A percentile compares a stretch with the other conserved stretches of the same genome.
Evolutionary conservation across 2,888 invertebrate species (phyloP).

Genomic region (Lucinisca nassula): DNA sequence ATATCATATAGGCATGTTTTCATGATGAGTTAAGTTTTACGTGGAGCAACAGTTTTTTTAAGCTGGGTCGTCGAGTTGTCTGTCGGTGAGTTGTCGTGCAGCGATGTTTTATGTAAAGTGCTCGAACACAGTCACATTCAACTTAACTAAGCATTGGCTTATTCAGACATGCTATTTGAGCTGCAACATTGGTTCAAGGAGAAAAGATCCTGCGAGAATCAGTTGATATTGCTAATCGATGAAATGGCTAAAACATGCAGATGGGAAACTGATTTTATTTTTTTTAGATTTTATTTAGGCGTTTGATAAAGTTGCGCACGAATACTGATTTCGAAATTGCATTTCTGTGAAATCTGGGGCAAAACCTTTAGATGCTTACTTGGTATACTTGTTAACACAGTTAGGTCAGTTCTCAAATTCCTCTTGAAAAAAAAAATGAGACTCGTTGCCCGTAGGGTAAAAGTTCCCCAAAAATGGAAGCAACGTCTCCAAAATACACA

Average conservation of each 20-base stretch:
- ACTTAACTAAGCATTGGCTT: neutral
- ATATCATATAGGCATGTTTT: no score
- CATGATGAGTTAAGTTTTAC: no score
- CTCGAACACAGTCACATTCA: slow-evolving; percentile 3
- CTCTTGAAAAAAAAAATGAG: no score
- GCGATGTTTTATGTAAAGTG: neutral
- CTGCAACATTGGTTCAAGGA: slow-evolving; percentile 14
- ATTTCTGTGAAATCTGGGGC: neutral
- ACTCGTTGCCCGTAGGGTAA: no score
- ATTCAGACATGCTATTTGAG: neutral
- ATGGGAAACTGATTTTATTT: slow-evolving; percentile 1
- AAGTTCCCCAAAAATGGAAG: no score
- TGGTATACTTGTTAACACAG: no score
- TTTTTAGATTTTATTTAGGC: slow-evolving; percentile 2
- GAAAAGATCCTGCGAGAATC: neutral
- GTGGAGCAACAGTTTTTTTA: no score
- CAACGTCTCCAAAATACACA: no score
- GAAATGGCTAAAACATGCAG: neutral
- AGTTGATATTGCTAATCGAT: neutral
- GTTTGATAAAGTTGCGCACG: slow-evolving; percentile 3
- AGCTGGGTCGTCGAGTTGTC: no score
- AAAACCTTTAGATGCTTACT: no score
- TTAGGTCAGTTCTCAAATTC: no score
- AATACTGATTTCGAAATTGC: neutral
- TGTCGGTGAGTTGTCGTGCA: no score